Evolutionary conservation across 2,888 invertebrate species (phyloP), one percentile per base, ranked within the genome.

Genomic region (Euproctis similis): DNA sequence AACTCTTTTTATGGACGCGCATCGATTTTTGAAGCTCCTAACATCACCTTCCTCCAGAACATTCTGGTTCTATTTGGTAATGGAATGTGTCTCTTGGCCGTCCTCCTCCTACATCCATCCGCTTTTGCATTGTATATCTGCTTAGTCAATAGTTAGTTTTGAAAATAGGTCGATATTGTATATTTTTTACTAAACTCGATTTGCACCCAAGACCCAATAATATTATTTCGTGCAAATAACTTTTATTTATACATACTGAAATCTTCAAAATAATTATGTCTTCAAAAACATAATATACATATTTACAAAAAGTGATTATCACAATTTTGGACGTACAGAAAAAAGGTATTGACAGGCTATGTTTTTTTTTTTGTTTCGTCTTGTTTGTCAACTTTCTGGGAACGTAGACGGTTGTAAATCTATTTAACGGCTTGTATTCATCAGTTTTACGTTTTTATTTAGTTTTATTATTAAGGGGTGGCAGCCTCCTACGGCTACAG

Each of bases 401-500:
- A 78, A 81, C 50, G 33, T 54, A 42, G 53, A 42, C 48, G 58
- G 77, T 73, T 80, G 70, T 84, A 84, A 84, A 84, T 84, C 77
- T 76, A 67, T 59, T 74, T 76, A 76, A 80, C 75, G 71, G 72
- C 75, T 59, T 50, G 54, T 58, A 64, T 73, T 71, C 71, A 59
- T 51, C 40, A 40, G 44, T 44, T 45, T 50, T 64, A 60, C 48
- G 55, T 63, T 66, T 66, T 68, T 61, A 60, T 53, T 55, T 48
- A 59, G 67, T 59, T 64, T 71, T 71, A 71, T 64, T n/a, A n/a
- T n/a, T n/a, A n/a, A n/a, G n/a, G 66, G 73, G 77, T 57, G 65
- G 67, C 70, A 71, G 56, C 80, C 81, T 78, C 80, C 82, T 77
- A 75, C 65, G 67, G 75, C 68, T 70, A 61, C 78, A 58, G 78